Conservation (phyloP, 2,113 vertebrate species). For the rat (Rattus norvegicus) region DNA sequence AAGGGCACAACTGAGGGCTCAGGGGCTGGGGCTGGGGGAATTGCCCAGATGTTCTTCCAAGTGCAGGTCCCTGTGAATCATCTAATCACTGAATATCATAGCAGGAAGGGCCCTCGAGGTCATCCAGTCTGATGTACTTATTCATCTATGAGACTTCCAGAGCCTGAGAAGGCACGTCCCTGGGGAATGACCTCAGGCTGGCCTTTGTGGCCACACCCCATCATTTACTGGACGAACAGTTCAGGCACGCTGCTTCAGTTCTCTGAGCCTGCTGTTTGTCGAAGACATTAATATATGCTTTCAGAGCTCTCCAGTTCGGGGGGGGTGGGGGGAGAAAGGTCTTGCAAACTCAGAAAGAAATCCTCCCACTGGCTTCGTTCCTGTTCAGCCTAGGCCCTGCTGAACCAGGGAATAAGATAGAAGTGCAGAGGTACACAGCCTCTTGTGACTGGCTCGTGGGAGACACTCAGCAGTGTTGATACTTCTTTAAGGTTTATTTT, state of each 20-base stretch:
- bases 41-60: slow-evolving; percentile 39
- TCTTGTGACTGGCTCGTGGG: neutral
- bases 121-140: neutral
- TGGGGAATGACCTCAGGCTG: slow-evolving; percentile 36
- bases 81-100: slow-evolving; percentile 49
- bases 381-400: neutral
- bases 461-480: neutral
- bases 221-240: slow-evolving; percentile 11
- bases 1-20: neutral
- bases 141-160: slow-evolving; percentile 23
- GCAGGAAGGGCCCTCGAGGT: slow-evolving; percentile 49
- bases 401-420: neutral
- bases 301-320: neutral
- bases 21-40: neutral
- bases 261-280: slow-evolving; percentile 12
- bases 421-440: neutral
- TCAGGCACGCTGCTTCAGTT: neutral
- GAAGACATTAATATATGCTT: neutral
- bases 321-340: slow-evolving; percentile 25
- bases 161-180: slow-evolving; percentile 38
- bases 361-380: slow-evolving; percentile 1
- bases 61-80: slow-evolving; percentile 47
- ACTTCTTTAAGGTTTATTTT: neutral
- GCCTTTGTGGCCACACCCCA: neutral
- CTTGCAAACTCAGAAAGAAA: slow-evolving; percentile 23